Percentiles rank a stretch among this genome's conserved stretches.
phyloP scores from a whole-genome alignment of 2,888 invertebrate genomes.

The Hedya salicella region DNA sequence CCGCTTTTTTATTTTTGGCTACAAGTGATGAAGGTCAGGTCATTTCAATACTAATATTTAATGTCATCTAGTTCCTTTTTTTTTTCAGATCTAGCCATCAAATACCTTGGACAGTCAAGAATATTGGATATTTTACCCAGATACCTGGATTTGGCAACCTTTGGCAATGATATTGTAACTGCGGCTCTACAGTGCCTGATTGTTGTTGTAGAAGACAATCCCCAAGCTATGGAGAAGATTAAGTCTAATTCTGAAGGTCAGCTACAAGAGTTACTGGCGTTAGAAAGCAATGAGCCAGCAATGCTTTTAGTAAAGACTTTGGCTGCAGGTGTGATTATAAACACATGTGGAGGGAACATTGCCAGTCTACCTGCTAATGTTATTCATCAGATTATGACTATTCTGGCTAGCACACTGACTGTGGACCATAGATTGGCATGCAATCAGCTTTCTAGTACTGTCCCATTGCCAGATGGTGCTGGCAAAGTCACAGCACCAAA shows the following conservation, averaged over 20 bases:
- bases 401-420: conserved; percentile 81
- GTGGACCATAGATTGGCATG: conserved; percentile 82
- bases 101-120: conserved; percentile 87
- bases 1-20: too few species aligned
- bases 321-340: conserved; percentile 85
- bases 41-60: too few species aligned
- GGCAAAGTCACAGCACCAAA: conserved; percentile 65
- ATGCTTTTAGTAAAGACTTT: conserved; percentile 82
- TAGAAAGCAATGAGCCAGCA: conserved; percentile 72
- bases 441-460: conserved; percentile 76
- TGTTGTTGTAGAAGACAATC: conserved; percentile 90
- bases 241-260: conserved; percentile 76
- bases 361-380: conserved; percentile 71
- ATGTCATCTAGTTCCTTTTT: too few species aligned
- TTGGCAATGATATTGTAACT: conserved; percentile 84
- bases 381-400: conserved; percentile 77
- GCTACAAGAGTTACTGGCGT: conserved; percentile 68
- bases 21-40: too few species aligned
- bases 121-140: conserved; percentile 85
- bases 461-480: conserved; percentile 69
- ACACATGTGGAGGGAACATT: conserved; percentile 77
- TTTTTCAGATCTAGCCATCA: conserved; percentile 84
- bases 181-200: conserved; percentile 88
- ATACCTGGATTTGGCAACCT: conserved; percentile 85
- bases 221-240: conserved; percentile 82